Base-by-base conservation (phyloP, 2,888 invertebrate species). In the Charanyca ferruginea region DNA sequence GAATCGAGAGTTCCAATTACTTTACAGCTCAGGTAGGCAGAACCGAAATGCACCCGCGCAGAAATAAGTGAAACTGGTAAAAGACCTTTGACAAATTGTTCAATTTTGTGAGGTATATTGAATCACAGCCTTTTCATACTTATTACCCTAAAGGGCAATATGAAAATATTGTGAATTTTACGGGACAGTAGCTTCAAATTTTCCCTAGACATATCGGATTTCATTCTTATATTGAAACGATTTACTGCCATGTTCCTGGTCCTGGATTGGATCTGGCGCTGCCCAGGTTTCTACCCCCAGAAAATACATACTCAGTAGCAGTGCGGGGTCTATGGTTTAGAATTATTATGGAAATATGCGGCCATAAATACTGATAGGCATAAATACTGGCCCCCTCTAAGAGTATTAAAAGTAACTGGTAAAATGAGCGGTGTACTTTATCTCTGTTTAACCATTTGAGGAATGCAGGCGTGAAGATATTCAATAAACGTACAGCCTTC, bases 81-180 rank as follows among this genome's bases (percentile, higher is more conserved):
- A 49, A 53, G 25, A 59, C 41, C 23, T 73, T 48, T 62, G 51
- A 45, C 20, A 70, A 65, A 62, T 76, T 62, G 54, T 20, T 52
- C 41, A 76, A 69, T 79, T 59, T 69, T 76, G 42, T 54, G 48
- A 48, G 51, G 51, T 52, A 53, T 66, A 75, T 69, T 65, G 61
- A 76, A 76, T 80, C 61, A 65, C 45, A 55, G 53, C 38, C 35
- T 66, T 48, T 64, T 49, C 48, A 68, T 57, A 51, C 38, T 25
- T 55, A 74, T 53, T 57, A 57, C 64, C 59, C 28, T 57, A 28
- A 61, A 62, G 38, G 71, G 61, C 64, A 65, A 54, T 49, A 52
- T 23, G 11, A 48, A 75, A 76, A 65, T 79, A 51, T 64, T 64
- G 55, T 52, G 16, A 44, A 69, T 65, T 64, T 64, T 44, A 61